phyloP scores from a whole-genome alignment of 2,113 vertebrate species.

The Corythoichthys haematopterus region DNA sequence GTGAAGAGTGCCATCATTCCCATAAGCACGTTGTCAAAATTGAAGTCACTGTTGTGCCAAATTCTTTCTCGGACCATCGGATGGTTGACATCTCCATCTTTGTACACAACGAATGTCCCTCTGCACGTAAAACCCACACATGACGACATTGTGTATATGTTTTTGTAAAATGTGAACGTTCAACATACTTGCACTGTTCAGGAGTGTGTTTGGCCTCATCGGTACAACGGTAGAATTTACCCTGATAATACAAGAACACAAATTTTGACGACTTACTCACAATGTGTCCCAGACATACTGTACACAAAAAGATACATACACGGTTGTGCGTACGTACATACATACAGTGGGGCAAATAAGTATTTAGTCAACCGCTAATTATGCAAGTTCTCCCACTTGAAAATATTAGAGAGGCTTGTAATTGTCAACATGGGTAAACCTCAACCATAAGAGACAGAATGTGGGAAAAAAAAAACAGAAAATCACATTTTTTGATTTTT shows the following conservation, averaged over 20 bases:
- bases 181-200: conserved; percentile 86
- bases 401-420: no score
- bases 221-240: conserved; percentile 90
- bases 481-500: no score
- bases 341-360: no score
- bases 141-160: not conserved
- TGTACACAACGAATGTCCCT: conserved; percentile 87
- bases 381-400: no score
- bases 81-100: conserved; percentile 85
- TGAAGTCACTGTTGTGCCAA: conserved; percentile 93
- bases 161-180: not conserved
- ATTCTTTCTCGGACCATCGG: conserved; percentile 83
- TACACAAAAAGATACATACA: not conserved
- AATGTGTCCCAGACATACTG: not conserved
- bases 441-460: no score
- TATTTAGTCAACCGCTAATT: no score
- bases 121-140: conserved; percentile 37
- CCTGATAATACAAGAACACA: conserved; percentile 64
- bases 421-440: no score
- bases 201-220: conserved; percentile 88
- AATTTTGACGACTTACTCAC: not conserved
- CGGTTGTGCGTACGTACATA: no score
- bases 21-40: conserved; percentile 90
- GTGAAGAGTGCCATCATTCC: conserved; percentile 97
- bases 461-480: no score